Evolutionary conservation across 2,888 invertebrate genomes (phyloP), one percentile per base, ranked within the genome.

Genomic region (Clitarchus hookeri): DNA sequence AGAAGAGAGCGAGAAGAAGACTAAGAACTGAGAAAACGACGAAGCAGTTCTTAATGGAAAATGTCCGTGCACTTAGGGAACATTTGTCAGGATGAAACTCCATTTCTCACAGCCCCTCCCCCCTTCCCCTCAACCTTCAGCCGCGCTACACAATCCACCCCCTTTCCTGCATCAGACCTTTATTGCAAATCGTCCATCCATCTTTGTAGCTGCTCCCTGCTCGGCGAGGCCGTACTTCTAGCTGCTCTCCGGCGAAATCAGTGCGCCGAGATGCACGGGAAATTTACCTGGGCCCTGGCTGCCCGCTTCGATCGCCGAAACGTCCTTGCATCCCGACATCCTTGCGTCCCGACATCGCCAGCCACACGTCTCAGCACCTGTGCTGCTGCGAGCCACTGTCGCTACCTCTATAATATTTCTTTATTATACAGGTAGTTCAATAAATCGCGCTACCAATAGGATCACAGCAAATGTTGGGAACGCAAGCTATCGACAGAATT

Each of bases 81-180:
- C 86, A 86, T 86, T 86, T 84, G 84, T 86, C 86, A 86, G 79
- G 86, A 86, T 84, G 86, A 86, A 82, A 82, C 82, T 82, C 82
- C 82, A 82, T 82, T 82, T 82, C 82, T 82, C 82, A 82, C 27
- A n/a, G 27, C 9, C 9, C 82, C 82, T 0, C 27, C 26, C 44
- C 27, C 82, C 44, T 1, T 12, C 82, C 82, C 16, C 82, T 9
- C 13, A 11, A 82, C 82, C 12, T 23, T 19, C 65, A 23, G 65
- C 65, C 8, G 8, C 65, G 8, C 65, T 23, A 48, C 86, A 86
- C 44, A 79, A 84, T 84, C 84, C 83, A 82, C 12, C 82, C 23
- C 27, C 82, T 26, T 82, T 82, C 27, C 82, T 82, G 36, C 27
- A 27, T 82, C 82, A 82, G 44, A 27, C 82, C 82, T 82, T 82